phyloP scores from a whole-genome alignment of 2,888 invertebrate genomes.

The Pediacus dermestoides region DNA sequence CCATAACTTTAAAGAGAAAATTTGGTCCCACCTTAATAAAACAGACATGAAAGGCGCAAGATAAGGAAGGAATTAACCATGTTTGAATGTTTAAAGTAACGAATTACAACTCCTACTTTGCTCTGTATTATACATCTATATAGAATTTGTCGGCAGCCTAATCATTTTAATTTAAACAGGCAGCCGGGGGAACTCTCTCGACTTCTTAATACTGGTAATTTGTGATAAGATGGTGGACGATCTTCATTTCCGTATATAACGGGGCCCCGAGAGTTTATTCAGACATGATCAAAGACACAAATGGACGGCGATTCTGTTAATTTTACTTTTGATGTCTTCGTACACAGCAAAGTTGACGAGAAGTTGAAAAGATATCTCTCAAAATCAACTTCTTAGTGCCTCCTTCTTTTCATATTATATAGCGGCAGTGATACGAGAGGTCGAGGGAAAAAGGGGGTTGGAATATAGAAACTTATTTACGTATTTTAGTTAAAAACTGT shows the following conservation, averaged over 20 bases:
- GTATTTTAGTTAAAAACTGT: too few species aligned
- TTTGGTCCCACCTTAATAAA: too few species aligned
- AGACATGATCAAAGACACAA: conserved; percentile 45
- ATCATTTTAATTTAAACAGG: conserved; percentile 36
- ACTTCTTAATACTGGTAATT: conserved; percentile 37
- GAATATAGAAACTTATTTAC: too few species aligned
- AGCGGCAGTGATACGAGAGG: too few species aligned
- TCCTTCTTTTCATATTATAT: conserved; percentile 22
- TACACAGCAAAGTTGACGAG: conserved; percentile 34
- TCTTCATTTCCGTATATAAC: conserved; percentile 7
- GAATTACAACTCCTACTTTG: too few species aligned
- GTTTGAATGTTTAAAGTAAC: too few species aligned
- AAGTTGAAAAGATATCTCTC: conserved; percentile 39
- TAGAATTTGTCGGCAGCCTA: conserved; percentile 19
- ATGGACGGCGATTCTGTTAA: conserved; percentile 46
- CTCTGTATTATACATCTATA: conserved; percentile 1
- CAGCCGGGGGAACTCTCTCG: too few species aligned
- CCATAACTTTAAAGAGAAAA: too few species aligned
- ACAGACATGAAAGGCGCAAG: too few species aligned
- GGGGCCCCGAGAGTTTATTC: conserved; percentile 36
- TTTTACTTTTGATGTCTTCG: conserved; percentile 46
- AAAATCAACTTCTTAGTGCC: conserved; percentile 28
- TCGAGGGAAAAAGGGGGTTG: too few species aligned
- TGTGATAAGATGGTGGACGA: conserved; percentile 24
- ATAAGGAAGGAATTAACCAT: too few species aligned